Evolutionary conservation across 2,797 vertebrate species (phyloP).

Genomic region (Heteromormyrus szaboi): DNA sequence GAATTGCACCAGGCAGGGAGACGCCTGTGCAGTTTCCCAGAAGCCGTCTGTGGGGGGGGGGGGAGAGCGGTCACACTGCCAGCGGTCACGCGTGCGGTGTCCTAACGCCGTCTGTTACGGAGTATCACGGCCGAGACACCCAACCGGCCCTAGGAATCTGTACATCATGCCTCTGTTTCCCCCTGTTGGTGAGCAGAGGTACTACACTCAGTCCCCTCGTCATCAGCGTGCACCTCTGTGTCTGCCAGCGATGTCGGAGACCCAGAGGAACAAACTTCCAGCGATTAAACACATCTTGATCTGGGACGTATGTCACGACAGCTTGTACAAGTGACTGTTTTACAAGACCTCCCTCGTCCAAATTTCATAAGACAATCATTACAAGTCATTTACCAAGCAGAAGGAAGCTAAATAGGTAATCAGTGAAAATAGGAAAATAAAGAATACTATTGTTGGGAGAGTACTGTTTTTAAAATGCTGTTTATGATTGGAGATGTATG

Average conservation of each 20-base stretch:
- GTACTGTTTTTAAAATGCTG: not conserved
- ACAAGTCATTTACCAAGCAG: not conserved
- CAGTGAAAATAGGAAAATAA: not conserved
- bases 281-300: not conserved
- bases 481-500: conserved; percentile 9
- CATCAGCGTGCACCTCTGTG: not conserved
- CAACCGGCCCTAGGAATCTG: not conserved
- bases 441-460: not conserved
- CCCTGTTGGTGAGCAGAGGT: not conserved
- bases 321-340: not conserved
- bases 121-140: not conserved
- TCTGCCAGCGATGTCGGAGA: not conserved
- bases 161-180: not conserved
- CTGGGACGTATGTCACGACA: not conserved
- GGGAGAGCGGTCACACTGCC: not conserved
- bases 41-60: not conserved
- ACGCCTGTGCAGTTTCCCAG: not conserved
- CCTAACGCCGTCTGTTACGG: not conserved
- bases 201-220: not conserved
- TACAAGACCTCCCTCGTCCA: not conserved
- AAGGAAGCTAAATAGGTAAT: not conserved
- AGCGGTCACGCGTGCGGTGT: not conserved
- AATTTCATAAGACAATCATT: conserved; percentile 13
- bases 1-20: not conserved
- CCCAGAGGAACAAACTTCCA: not conserved